Evolutionary conservation across 2,888 invertebrate genomes (phyloP).

Genomic region (Chymomyza procnemis): DNA sequence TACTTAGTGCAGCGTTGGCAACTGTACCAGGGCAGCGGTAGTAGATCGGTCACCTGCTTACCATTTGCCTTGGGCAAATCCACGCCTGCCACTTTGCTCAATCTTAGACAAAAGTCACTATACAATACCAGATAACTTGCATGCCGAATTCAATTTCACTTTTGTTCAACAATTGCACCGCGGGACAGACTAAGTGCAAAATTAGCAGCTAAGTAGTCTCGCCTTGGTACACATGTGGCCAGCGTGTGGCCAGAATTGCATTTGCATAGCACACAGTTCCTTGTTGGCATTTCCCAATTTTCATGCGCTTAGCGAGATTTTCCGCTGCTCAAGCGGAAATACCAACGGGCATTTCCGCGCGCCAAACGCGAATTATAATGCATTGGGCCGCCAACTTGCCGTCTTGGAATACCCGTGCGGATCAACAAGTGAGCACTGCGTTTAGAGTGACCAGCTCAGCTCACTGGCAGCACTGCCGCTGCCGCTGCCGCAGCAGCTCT

Average conservation of each 20-base stretch:
- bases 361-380: constrained; percentile 18
- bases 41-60: not conserved
- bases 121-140: not conserved
- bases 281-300: constrained; percentile 41
- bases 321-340: constrained; percentile 27
- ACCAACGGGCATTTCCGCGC: constrained; percentile 39
- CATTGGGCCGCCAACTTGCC: constrained; percentile 41
- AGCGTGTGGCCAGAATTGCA: constrained; percentile 19
- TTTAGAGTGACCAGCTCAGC: constrained; percentile 4
- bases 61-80: constrained; percentile 5
- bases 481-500: no score
- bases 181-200: constrained; percentile 6
- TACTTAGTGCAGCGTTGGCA: not conserved
- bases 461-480: not conserved
- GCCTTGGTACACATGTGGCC: constrained; percentile 14
- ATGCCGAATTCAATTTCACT: not conserved
- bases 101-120: not conserved
- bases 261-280: constrained; percentile 30
- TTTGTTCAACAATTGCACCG: not conserved
- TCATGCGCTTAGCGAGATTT: constrained; percentile 2
- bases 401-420: constrained; percentile 44
- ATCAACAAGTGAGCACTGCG: constrained; percentile 51
- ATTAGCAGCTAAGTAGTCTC: constrained; percentile 38
- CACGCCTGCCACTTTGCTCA: constrained; percentile 18
- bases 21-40: constrained; percentile 27